Conservation (phyloP, 1,140 invertebrate species). For the Drosophila pruinosa region DNA sequence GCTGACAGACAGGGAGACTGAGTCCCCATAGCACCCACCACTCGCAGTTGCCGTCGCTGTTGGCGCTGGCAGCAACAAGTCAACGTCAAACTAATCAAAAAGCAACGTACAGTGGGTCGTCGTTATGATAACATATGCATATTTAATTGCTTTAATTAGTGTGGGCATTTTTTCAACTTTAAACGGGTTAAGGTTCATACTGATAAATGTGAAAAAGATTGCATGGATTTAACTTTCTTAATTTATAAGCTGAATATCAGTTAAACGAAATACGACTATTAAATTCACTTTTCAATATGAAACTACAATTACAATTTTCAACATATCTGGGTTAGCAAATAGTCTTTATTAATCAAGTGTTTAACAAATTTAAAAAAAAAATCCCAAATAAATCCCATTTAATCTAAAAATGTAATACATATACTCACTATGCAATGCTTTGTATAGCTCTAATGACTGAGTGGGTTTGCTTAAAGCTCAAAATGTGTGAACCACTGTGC, state of each 20-base stretch:
- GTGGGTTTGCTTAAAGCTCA: no score
- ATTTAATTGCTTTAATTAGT: background rate
- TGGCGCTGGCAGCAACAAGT: slow-evolving; percentile 62
- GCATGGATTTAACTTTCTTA: background rate
- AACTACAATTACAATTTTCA: no score
- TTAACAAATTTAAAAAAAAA: no score
- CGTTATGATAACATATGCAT: background rate
- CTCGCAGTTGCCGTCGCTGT: slow-evolving; percentile 33
- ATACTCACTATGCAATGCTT: no score
- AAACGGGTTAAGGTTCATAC: background rate
- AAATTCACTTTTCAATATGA: no score
- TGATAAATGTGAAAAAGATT: background rate
- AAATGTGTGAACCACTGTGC: slow-evolving; percentile 21
- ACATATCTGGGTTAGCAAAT: no score
- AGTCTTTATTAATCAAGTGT: no score
- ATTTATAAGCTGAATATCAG: background rate
- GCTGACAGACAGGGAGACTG: slow-evolving; percentile 3
- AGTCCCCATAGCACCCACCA: slow-evolving; percentile 29
- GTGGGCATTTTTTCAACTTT: background rate
- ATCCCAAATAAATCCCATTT: no score
- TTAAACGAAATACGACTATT: no score
- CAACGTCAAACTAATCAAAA: slow-evolving; percentile 68
- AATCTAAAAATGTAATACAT: no score
- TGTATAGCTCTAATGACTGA: no score
- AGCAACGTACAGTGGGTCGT: slow-evolving; percentile 39